Evolutionary conservation across 2,797 vertebrate species (phyloP).

Genomic region (Poecilia wingei): DNA sequence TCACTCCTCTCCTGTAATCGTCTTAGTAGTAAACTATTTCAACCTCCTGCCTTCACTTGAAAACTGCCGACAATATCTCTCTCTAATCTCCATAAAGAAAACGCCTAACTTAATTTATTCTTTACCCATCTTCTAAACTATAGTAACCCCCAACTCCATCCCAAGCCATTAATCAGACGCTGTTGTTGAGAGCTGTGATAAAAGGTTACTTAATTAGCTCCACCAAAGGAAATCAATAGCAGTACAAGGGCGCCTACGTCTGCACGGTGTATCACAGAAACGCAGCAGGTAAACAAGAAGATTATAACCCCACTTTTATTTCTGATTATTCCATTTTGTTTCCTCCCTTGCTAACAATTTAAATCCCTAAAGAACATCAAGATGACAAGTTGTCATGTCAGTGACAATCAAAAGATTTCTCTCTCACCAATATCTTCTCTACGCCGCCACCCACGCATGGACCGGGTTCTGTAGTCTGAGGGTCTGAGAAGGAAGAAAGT

Average conservation of each 20-base stretch:
- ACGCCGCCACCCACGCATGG: conserved; percentile 93
- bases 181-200: conserved; percentile 73
- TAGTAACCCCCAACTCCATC: conserved; percentile 42
- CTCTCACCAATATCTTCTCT: conserved; percentile 95
- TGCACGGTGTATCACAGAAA: conserved; percentile 46
- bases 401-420: conserved; percentile 33
- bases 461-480: conserved; percentile 91
- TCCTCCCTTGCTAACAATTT: conserved; percentile 6
- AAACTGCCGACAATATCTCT: conserved; percentile 33
- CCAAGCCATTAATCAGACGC: conserved; percentile 67
- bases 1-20: conserved; percentile 39
- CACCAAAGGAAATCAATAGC: conserved; percentile 77
- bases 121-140: conserved; percentile 39
- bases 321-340: conserved; percentile 20
- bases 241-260: conserved; percentile 48
- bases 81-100: not conserved
- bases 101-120: conserved; percentile 42
- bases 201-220: conserved; percentile 79
- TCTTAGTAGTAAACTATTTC: conserved; percentile 38
- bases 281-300: conserved; percentile 32
- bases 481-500: conserved; percentile 77
- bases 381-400: conserved; percentile 50
- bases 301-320: conserved; percentile 26
- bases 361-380: conserved; percentile 26
- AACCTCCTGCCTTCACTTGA: conserved; percentile 34